Evolutionary conservation across 2,797 vertebrate genomes (phyloP), one percentile per base, ranked within the genome.

Genomic region (Bucorvus abyssinicus): DNA sequence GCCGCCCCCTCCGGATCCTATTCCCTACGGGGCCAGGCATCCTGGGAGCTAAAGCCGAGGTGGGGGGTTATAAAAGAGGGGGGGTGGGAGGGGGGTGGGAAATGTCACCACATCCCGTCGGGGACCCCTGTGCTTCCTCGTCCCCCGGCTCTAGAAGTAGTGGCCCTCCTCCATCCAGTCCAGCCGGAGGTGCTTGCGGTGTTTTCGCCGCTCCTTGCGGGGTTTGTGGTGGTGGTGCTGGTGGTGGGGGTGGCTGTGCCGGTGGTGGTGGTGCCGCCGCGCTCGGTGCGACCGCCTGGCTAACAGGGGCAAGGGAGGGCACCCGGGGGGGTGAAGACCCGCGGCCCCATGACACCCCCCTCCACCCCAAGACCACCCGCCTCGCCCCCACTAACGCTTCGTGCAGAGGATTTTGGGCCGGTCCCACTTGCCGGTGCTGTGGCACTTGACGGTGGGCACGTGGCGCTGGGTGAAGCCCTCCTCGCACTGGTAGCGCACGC

Each of bases 391-490:
- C 99, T 99, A 94, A 99, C 99, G 98, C 97, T 99, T 99, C 93
- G 98, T 98, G 96, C 99, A 99, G 97, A 99, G 97, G 90, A 99
- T 98, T 89, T 98, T 98, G 92, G 99, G 99, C 57, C 98, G 97
- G 89, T 99, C 99, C 99, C 99, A 99, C 96, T 97, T 98, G 59
- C 99, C 99, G 9, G 98, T 98, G 87, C 98, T 98, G 87, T 98
- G 98, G 97, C 99, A 99, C 84, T 97, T 98, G 69, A 99, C 96
- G 21, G 98, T 98, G 78, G 99, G 99, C 60, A 99, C 96, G 75
- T 99, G 99, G 55, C 98, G 98, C 95, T 99, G 99, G 94, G 98
- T 97, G 97, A 99, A 99, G 32, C 99, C 99, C 26, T 98, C 98
- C 0, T 98, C 90, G 29, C 99, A 99, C 97, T 99, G 99, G 98